A percentile compares a stretch with the other conserved stretches of the same genome.
phyloP scores from a whole-genome alignment of 2,797 vertebrate genomes.

The Euphonia xanthogaster region DNA sequence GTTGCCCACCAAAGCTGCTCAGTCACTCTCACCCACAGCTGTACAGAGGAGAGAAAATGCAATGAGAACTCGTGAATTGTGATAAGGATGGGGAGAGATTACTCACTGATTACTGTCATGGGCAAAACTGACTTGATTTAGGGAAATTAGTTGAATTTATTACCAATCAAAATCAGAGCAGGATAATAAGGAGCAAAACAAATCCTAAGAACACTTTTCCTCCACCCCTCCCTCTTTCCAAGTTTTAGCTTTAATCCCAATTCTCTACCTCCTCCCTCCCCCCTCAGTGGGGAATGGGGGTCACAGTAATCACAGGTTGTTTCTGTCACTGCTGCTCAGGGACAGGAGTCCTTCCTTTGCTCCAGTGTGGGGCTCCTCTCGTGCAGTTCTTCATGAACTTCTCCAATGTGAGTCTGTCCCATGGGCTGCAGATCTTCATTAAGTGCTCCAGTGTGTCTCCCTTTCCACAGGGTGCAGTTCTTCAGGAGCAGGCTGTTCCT shows the following conservation, averaged over 20 bases:
- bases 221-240: not conserved
- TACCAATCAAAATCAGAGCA: not conserved
- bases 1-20: not conserved
- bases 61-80: not conserved
- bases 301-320: not conserved
- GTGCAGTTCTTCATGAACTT: not conserved
- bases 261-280: not conserved
- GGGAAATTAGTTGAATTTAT: not conserved
- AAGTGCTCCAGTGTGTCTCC: not conserved
- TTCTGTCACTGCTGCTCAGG: not conserved
- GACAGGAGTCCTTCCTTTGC: not conserved
- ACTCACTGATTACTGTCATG: not conserved
- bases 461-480: not conserved
- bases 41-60: not conserved
- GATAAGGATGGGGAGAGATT: not conserved
- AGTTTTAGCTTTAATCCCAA: not conserved
- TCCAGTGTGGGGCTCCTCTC: not conserved
- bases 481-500: not conserved
- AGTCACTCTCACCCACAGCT: not conserved
- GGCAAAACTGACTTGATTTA: not conserved
- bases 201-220: not conserved
- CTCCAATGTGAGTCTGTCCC: not conserved
- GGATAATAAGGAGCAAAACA: not conserved
- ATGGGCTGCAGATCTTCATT: not conserved
- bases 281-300: not conserved